phyloP scores from a whole-genome alignment of 2,113 vertebrate species.

The Hassar affinis region DNA sequence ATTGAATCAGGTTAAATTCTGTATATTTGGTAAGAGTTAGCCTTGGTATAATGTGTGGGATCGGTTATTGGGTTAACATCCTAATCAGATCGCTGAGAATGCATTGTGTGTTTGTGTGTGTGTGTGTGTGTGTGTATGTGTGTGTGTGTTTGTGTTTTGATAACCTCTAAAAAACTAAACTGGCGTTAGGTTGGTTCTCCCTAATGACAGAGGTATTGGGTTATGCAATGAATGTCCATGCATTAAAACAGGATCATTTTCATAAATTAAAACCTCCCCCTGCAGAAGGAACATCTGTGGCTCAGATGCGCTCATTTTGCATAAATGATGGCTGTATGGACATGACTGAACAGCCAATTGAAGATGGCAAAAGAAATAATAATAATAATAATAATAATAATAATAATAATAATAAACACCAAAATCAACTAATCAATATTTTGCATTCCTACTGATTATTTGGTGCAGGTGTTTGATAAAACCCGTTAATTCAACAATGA shows the following conservation, averaged over 20 bases:
- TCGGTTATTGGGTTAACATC: conserved; percentile 16
- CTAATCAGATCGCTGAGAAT: conserved; percentile 26
- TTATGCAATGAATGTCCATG: conserved; percentile 86
- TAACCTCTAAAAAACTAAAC: conserved; percentile 55
- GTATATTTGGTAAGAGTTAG: conserved; percentile 72
- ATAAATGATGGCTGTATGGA: conserved; percentile 87
- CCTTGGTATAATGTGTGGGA: background rate
- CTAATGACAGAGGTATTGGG: conserved; percentile 80
- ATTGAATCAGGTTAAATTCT: conserved; percentile 81
- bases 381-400: background rate
- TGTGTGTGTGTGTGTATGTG: background rate
- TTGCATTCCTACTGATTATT: background rate
- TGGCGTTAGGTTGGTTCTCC: conserved; percentile 77
- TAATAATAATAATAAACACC: background rate
- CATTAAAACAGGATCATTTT: conserved; percentile 92
- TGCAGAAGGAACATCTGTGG: conserved; percentile 93
- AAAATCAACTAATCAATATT: background rate
- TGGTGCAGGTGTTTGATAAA: background rate
- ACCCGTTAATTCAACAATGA: background rate
- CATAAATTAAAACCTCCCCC: conserved; percentile 91
- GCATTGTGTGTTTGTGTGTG: background rate
- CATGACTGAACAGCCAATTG: conserved; percentile 72
- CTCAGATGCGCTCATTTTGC: conserved; percentile 79
- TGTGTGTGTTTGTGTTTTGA: conserved; percentile 17
- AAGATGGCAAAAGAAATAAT: conserved; percentile 26